phyloP scores from a whole-genome alignment of 2,113 vertebrate genomes.

The Ciconia boyciana region DNA sequence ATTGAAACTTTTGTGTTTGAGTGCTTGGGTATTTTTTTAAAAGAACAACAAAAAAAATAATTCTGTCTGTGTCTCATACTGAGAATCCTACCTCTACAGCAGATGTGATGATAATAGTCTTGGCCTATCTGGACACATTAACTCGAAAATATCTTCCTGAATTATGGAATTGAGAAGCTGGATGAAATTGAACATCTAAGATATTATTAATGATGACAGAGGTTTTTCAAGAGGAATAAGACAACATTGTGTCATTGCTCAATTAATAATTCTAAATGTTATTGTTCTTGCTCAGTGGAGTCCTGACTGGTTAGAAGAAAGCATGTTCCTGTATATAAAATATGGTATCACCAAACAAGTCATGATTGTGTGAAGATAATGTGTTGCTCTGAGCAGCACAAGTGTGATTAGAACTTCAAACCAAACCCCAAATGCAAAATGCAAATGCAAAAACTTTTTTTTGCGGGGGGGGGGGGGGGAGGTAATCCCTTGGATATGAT shows the following conservation, averaged over 20 bases:
- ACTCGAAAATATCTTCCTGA: neutral
- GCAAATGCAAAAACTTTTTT: too few relatives aligned
- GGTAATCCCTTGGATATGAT: neutral
- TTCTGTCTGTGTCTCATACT: neutral
- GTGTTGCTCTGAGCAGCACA: neutral
- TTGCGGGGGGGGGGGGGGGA: too few relatives aligned
- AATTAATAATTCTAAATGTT: neutral
- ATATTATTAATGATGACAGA: neutral
- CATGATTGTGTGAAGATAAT: neutral
- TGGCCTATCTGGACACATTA: neutral
- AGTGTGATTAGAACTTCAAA: neutral
- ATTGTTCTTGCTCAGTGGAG: neutral
- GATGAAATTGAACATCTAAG: neutral
- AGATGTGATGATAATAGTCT: neutral
- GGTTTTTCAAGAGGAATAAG: neutral
- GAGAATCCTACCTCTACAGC: neutral
- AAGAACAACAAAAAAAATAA: too few relatives aligned
- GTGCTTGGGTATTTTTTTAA: neutral
- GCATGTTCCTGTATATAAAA: neutral
- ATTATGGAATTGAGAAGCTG: neutral
- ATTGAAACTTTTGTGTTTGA: neutral
- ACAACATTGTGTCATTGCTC: neutral
- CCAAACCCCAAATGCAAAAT: neutral
- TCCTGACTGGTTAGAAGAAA: neutral
- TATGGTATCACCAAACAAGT: neutral